A percentile compares a stretch with the other conserved stretches of the same genome.
Evolutionary conservation across 2,888 invertebrate species (phyloP).

Genomic region (Sipha maydis): DNA sequence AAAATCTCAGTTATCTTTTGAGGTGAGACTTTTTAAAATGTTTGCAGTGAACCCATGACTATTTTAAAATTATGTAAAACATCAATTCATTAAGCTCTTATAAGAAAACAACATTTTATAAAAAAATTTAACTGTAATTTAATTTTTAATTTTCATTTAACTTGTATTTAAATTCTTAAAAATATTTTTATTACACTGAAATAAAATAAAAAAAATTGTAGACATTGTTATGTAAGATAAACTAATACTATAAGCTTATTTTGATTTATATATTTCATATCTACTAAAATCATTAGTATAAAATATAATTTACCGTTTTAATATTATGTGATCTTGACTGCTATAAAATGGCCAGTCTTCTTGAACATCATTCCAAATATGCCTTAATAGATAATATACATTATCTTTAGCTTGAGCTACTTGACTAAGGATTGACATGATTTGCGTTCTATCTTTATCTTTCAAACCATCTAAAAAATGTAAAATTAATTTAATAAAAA

Average conservation of each 20-base stretch:
- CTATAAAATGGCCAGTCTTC: slow-evolving; percentile 95
- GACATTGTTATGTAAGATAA: neutral
- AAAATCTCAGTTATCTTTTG: too few species aligned
- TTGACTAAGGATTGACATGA: slow-evolving; percentile 77
- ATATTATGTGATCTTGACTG: slow-evolving; percentile 78
- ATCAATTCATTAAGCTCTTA: too few species aligned
- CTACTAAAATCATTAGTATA: neutral
- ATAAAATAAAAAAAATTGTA: too few species aligned
- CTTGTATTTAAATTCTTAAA: too few species aligned
- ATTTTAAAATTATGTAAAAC: too few species aligned
- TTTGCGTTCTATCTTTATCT: slow-evolving; percentile 81
- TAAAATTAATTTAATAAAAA: neutral
- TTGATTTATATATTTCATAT: neutral
- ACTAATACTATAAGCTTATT: neutral
- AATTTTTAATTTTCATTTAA: too few species aligned
- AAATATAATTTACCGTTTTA: slow-evolving; percentile 75
- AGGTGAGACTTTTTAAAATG: too few species aligned
- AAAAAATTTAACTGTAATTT: too few species aligned
- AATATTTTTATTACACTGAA: too few species aligned
- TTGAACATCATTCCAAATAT: slow-evolving; percentile 92
- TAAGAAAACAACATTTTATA: too few species aligned
- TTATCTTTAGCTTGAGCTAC: slow-evolving; percentile 83
- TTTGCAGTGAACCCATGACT: too few species aligned
- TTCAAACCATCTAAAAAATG: slow-evolving; percentile 82
- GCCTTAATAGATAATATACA: slow-evolving; percentile 85